Base-by-base conservation (phyloP, 2,888 invertebrate species). In the Pristionchus mayeri region DNA sequence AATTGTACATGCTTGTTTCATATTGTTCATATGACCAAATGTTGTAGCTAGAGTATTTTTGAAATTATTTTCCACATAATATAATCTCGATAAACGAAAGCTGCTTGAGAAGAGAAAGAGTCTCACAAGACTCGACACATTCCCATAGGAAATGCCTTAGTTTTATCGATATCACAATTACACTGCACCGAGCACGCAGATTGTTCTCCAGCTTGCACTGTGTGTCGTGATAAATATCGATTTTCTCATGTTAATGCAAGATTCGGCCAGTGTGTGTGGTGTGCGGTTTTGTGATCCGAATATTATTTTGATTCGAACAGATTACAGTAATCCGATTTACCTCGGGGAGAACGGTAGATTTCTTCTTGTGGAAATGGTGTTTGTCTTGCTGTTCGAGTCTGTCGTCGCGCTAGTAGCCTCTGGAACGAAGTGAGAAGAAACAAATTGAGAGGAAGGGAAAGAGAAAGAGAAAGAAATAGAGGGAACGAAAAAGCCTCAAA, bases 191-290 rank as follows among this genome's bases (percentile, higher is more conserved):
- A 21, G 3, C 67, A 67, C 67, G 67, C 37, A 37, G 67, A 37
- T 34, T 67, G 67, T 34, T n/a, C 67, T 9, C 34, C 34, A 1
- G 2, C 21, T 67, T 4, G 21, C 67, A 34, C 67, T 67, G 40
- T 67, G 67, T 67, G 40, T 67, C 67, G 67, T 67, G 67, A 67
- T 67, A 67, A 67, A 67, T 67, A 67, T 34, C 67, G 18, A 67
- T 67, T 67, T 27, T 37, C 37, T 60, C 30, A 30, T 37, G 1
- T 67, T 37, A 37, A 27, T 40, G 34, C 67, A 37, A 67, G 34
- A 67, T 67, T 67, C 37, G 18, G 67, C 67, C 34, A 34, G 37
- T 37, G 67, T 67, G 67, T 67, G 67, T 67, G 27, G 67, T 67
- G 2, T 67, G 67, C 67, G 67, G 67, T 67, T 67, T 21, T 18